These are phyloP conservation scores for Chionomys nivalis DNA, from an alignment of 2,113 vertebrate genomes.

Conservation along the genomic window DNA sequence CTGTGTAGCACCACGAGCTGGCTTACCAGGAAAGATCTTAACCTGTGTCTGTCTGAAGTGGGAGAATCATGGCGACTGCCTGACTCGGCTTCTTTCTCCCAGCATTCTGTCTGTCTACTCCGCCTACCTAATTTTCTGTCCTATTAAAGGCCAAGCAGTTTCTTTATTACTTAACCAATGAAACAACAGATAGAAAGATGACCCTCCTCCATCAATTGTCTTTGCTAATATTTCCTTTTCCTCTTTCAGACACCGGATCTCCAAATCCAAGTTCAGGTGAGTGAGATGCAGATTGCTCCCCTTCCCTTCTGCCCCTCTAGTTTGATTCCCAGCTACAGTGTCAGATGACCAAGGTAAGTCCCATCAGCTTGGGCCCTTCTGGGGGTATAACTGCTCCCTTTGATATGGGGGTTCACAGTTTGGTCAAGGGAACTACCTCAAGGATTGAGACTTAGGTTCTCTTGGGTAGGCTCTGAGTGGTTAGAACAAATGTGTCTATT, in stretches of 20 bases:
- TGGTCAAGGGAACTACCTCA: neutral
- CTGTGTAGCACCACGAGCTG: too few species aligned
- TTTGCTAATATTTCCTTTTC: slow-evolving; percentile 86
- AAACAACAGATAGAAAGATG: too few species aligned
- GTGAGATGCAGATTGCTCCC: slow-evolving; percentile 83
- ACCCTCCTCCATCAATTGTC: too few species aligned
- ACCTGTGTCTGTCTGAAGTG: too few species aligned
- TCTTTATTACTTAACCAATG: too few species aligned
- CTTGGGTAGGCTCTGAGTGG: neutral
- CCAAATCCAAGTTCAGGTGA: slow-evolving; percentile 99
- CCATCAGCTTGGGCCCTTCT: too few species aligned
- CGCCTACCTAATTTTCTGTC: too few species aligned
- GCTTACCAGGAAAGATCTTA: too few species aligned
- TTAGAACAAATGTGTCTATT: neutral
- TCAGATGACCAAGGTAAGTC: neutral
- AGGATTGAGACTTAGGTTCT: neutral
- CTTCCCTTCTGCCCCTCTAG: neutral
- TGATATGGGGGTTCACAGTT: neutral
- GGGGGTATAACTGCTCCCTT: neutral
- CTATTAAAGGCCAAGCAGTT: too few species aligned
- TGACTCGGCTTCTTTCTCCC: too few species aligned
- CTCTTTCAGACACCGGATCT: slow-evolving; percentile 98
- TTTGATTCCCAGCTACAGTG: neutral
- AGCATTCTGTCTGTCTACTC: too few species aligned
- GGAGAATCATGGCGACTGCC: too few species aligned